Base-by-base conservation (phyloP, 2,797 vertebrate species). In the Podarcis lilfordi region DNA sequence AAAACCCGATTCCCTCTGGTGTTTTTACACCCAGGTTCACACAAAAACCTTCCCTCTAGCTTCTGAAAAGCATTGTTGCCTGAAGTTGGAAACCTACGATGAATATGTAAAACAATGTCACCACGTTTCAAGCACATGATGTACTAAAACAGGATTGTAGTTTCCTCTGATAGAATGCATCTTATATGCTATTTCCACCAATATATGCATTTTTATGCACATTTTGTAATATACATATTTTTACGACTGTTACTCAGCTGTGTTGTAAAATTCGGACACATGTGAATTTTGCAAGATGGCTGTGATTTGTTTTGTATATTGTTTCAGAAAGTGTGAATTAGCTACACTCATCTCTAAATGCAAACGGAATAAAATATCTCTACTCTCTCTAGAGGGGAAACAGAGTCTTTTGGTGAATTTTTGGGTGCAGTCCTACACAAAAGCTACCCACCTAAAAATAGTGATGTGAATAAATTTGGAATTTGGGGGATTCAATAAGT, bases 11-110 rank as follows among this genome's bases (percentile, higher is more conserved):
- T 92, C 2, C 35, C 29, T 79, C 87, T 69, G 21, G 50, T 87
- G 69, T 76, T 66, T 89, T 93, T 85, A 92, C 35, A 91, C n/a
- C 66, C 15, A 89, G 25, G 77, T 75, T 85, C 74, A 37, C 64
- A 40, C 61, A 89, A 83, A 89, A 80, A 75, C 64, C 78, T 83
- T 88, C n/a, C 17, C 11, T 90, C 59, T 72, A 84, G 89, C 3
- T 77, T 88, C 81, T 85, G n/a, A 25, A 91, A 90, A 83, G 0
- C 5, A 68, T 17, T 72, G 2, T 80, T 88, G n/a, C 77, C 59
- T 82, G 5, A 84, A 88, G 37, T 87, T 27, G 69, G 80, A 80
- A 85, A 79, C 5, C 19, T 90, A 69, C 15, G 32, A 85, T 79
- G 72, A 83, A 29, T 81, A 71, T 74, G 71, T 64, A 2, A 1